Evolutionary conservation across 2,113 vertebrate species (phyloP), one percentile per base, ranked within the genome.

Genomic region (Proteles cristata): DNA sequence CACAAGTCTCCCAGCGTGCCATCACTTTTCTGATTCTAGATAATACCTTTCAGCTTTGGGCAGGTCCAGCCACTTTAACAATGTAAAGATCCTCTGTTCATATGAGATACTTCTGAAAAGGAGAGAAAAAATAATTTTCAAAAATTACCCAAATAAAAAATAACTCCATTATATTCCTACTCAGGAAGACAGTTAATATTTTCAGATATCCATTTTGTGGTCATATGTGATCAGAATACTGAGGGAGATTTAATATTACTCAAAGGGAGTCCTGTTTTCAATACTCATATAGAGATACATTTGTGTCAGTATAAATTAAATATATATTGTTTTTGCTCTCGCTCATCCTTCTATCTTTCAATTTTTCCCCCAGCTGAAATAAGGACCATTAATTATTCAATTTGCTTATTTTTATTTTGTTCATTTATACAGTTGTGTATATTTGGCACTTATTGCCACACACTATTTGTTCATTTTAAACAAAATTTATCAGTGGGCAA

Each of bases 31-130:
- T 68, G 45, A 69, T 66, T 80, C 0, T 66, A 79, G 11, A 1
- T 2, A 3, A 97, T 99, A 99, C 99, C 99, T 99, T 65, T 98
- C 33, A 92, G 98, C 39, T 25, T 98, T 97, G 86, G 97, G 86
- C 21, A 98, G 95, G 97, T 99, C 99, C 88, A 99, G 95, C 99
- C 99, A 99, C 10, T 98, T 80, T 84, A 99, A 63, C 93, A 99
- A 0, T 35, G 95, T 93, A 73, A 86, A 96, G 94, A 99, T 97
- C 92, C 99, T 99, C 33, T 97, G 4, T 97, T 98, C 98, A 93
- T 97, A 98, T 9, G 68, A 0, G 85, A 98, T 0, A 0, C 97
- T 98, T 5, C 99, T 99, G 82, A 8, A 94, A 90, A 33, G 23
- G 28, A 68, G 10, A 85, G 39, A 26, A 79, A 79, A 58, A 33